phyloP scores from a whole-genome alignment of 1,140 invertebrate species.

The Magallana gigas region DNA sequence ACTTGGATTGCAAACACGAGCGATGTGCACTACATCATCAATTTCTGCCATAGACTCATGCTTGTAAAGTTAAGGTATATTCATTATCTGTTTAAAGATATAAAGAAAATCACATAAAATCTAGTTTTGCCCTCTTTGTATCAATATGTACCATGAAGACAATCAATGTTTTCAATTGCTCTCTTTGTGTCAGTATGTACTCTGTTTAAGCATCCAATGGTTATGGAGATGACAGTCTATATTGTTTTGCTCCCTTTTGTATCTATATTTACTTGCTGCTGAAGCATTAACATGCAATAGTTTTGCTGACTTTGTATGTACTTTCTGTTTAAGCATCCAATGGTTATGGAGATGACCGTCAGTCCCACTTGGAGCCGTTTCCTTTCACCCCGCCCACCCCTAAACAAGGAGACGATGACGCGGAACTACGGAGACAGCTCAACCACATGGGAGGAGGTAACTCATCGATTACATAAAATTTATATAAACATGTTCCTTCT shows the following conservation, averaged over 20 bases:
- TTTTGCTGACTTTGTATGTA: conserved; percentile 3
- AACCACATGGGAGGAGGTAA: conserved; percentile 92
- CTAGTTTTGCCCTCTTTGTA: conserved; percentile 62
- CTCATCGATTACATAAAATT: no score
- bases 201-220: conserved; percentile 48
- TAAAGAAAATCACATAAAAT: no score
- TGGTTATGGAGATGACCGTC: conserved; percentile 73
- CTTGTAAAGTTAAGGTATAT: no score
- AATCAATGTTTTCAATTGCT: conserved; percentile 69
- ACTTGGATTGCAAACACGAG: no score
- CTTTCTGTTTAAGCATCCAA: neutral
- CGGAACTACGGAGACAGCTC: conserved; percentile 89
- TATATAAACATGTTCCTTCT: no score
- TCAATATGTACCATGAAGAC: conserved; percentile 58
- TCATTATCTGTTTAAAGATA: no score
- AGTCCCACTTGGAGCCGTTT: conserved; percentile 76
- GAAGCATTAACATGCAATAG: no score
- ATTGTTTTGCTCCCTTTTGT: conserved; percentile 75
- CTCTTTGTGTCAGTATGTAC: conserved; percentile 56
- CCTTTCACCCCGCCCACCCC: conserved; percentile 77
- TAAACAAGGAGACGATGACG: conserved; percentile 81
- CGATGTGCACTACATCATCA: no score
- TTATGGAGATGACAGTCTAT: conserved; percentile 72
- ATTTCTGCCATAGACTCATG: no score
- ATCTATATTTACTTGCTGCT: no score